Conservation (phyloP, 2,113 vertebrate genomes). For the Semicossyphus pulcher region DNA sequence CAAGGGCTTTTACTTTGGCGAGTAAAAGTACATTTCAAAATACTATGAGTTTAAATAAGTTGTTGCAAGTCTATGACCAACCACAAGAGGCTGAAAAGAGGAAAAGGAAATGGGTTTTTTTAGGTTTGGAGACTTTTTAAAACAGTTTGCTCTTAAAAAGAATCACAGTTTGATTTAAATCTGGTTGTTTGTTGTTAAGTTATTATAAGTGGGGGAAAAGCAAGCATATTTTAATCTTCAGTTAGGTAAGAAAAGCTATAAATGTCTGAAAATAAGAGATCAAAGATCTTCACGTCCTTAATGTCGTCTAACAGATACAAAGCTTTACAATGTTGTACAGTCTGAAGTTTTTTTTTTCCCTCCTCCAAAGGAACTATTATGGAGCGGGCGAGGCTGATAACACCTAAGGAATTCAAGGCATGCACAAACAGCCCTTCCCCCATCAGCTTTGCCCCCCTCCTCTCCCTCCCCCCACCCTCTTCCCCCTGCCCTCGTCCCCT, state of each 20-base stretch:
- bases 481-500: constrained; percentile 56
- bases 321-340: constrained; percentile 28
- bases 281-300: constrained; percentile 1
- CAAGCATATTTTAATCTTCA: background rate
- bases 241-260: background rate
- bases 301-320: background rate
- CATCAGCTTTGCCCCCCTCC: constrained; percentile 59
- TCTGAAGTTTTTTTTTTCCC: constrained; percentile 38
- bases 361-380: constrained; percentile 75
- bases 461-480: constrained; percentile 56
- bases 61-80: background rate
- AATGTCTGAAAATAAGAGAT: constrained; percentile 30
- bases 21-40: too few species aligned
- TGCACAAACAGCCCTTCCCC: constrained; percentile 83
- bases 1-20: too few species aligned
- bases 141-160: too few species aligned
- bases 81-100: background rate
- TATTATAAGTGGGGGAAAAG: background rate
- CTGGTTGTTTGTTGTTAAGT: background rate
- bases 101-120: background rate
- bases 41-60: background rate
- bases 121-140: too few species aligned
- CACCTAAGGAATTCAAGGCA: constrained; percentile 82
- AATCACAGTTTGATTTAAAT: background rate
- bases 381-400: constrained; percentile 78